These are phyloP conservation scores for Hymenochirus boettgeri DNA, from an alignment of 2,113 vertebrate species.

Conservation along the genomic window DNA sequence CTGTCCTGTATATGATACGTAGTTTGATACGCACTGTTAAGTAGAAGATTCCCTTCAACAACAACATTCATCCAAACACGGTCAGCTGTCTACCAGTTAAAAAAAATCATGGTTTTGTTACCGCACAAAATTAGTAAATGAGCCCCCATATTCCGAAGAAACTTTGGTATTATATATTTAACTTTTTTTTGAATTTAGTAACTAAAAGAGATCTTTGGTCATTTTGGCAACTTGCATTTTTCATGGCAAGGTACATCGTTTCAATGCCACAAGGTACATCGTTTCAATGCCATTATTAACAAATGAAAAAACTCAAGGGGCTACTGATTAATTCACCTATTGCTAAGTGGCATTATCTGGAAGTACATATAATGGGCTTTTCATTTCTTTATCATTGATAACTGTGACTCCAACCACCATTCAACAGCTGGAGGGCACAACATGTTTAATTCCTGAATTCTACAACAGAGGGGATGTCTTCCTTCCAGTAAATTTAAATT, in stretches of 20 bases:
- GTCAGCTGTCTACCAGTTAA: too few species aligned
- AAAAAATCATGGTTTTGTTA: too few species aligned
- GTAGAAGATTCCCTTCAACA: too few species aligned
- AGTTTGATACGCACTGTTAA: too few species aligned
- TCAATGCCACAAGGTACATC: neutral
- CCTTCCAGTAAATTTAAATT: neutral
- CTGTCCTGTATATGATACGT: too few species aligned
- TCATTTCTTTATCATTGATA: neutral
- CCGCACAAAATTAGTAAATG: too few species aligned
- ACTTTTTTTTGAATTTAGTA: conserved; percentile 17
- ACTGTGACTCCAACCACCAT: neutral
- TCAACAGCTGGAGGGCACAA: neutral
- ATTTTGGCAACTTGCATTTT: conserved; percentile 7
- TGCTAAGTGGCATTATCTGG: neutral
- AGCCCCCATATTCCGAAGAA: conserved; percentile 12
- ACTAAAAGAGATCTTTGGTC: conserved; percentile 35
- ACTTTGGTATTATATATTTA: conserved; percentile 39
- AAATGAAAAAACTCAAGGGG: neutral
- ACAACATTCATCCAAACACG: too few species aligned
- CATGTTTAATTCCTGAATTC: neutral
- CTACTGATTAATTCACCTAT: neutral
- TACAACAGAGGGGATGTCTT: neutral
- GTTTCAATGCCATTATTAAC: neutral
- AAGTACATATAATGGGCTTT: neutral
- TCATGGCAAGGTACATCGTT: neutral